phyloP scores from a whole-genome alignment of 2,113 vertebrate genomes.

The Pelvicachromis taeniatus region DNA sequence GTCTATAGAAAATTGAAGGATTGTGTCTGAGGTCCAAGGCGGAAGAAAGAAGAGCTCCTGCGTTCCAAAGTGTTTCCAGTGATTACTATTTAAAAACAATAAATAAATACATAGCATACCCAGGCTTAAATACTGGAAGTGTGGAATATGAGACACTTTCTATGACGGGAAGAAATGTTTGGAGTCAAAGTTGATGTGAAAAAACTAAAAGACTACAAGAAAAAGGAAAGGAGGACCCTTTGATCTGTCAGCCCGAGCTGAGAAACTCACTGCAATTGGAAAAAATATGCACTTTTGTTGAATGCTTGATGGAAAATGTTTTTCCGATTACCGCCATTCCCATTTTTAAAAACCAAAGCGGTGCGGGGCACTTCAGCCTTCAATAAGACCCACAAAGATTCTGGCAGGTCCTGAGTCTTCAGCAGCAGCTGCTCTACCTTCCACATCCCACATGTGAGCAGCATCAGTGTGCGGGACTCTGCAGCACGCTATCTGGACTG shows the following conservation, averaged over 20 bases:
- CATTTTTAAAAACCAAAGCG: neutral
- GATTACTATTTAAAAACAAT: neutral
- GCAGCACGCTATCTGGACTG: constrained; percentile 41
- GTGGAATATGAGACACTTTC: neutral
- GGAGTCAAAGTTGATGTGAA: too few relatives aligned
- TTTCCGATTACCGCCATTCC: neutral
- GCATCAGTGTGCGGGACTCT: constrained; percentile 59
- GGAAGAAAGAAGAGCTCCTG: neutral
- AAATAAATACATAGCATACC: neutral
- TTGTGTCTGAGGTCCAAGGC: neutral
- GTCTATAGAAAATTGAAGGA: neutral
- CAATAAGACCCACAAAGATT: constrained; percentile 7
- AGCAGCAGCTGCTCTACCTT: constrained; percentile 20
- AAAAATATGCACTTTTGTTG: neutral
- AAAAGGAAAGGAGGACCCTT: neutral
- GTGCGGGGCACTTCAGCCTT: neutral
- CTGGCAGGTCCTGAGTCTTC: constrained; percentile 27
- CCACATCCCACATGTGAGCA: constrained; percentile 14
- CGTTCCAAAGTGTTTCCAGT: neutral
- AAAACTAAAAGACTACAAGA: neutral
- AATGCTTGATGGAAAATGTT: neutral
- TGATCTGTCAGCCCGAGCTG: neutral
- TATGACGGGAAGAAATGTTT: neutral
- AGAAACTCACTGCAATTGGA: neutral
- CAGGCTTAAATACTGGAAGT: neutral